Percentiles rank a stretch among this genome's conserved stretches.
Evolutionary conservation across 2,888 invertebrate species (phyloP).

Genomic region (Lymantria monacha): DNA sequence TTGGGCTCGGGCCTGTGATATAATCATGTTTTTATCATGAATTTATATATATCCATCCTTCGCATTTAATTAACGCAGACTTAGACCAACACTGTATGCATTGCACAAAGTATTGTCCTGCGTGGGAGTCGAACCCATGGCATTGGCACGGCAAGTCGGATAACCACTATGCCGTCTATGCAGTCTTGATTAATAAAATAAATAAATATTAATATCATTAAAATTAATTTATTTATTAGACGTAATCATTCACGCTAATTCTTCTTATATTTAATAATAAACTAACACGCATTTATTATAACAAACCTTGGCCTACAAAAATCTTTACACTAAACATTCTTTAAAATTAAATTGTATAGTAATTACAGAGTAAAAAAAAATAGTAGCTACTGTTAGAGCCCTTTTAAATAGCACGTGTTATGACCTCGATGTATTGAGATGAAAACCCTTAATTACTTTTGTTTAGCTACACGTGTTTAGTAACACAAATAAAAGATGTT

Average conservation of each 20-base stretch:
- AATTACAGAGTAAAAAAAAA: slow-evolving; percentile 4
- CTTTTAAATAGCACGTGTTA: slow-evolving; percentile 45
- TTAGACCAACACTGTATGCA: too few species aligned
- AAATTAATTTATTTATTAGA: neutral
- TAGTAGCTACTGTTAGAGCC: slow-evolving; percentile 20
- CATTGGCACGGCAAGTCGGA: too few species aligned
- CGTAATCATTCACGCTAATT: neutral
- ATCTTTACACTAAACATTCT: neutral
- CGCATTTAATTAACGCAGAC: too few species aligned
- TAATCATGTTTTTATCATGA: too few species aligned
- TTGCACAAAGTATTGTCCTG: too few species aligned
- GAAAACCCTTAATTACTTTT: slow-evolving; percentile 63
- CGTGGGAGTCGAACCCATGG: too few species aligned
- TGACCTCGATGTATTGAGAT: slow-evolving; percentile 51
- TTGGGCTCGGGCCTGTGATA: too few species aligned
- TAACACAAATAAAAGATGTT: slow-evolving; percentile 28
- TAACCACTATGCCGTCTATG: too few species aligned
- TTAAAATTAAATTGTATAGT: slow-evolving; percentile 3
- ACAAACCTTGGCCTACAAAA: neutral
- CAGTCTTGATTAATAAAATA: too few species aligned
- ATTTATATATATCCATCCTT: too few species aligned
- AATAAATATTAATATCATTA: too few species aligned
- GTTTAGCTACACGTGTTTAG: slow-evolving; percentile 59
- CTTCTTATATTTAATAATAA: neutral
- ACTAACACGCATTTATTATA: neutral